A percentile compares a stretch with the other conserved stretches of the same genome.
Conservation (phyloP, 2,113 vertebrate genomes). For the Rhea pennata region DNA sequence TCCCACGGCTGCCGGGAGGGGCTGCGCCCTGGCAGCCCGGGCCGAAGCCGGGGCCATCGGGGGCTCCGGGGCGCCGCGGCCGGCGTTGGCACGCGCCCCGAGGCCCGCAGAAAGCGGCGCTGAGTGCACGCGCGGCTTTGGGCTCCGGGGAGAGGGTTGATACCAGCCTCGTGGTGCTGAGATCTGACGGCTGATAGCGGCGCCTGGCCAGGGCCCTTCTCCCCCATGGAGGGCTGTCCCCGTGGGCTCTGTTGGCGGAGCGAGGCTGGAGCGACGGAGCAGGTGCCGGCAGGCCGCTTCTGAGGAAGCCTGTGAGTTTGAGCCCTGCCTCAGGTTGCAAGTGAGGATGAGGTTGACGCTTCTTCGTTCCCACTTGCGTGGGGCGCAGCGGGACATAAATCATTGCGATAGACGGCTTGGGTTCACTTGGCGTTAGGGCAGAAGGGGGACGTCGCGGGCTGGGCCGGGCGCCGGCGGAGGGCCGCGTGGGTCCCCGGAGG, state of each 20-base stretch:
- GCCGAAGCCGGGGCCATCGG: fast-evolving
- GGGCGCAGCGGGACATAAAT: not conserved
- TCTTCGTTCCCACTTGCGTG: not conserved
- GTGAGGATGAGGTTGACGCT: not conserved
- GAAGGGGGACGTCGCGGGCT: not conserved
- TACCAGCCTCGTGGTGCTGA: not conserved
- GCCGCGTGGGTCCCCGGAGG: not conserved
- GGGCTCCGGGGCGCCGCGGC: not conserved
- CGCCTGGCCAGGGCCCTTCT: not conserved
- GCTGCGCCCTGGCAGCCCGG: not conserved
- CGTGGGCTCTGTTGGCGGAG: not conserved
- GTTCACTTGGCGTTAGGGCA: not conserved
- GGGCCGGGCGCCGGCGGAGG: not conserved
- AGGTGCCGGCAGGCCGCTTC: not conserved
- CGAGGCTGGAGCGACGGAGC: not conserved
- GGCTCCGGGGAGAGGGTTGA: not conserved
- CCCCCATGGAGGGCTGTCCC: not conserved
- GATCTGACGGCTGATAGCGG: not conserved
- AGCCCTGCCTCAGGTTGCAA: not conserved
- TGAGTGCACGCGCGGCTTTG: not conserved
- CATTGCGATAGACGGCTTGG: not conserved
- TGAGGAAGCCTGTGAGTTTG: not conserved
- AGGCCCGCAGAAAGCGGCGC: no score
- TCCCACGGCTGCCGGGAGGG: not conserved
- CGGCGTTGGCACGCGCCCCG: not conserved